Evolutionary conservation across 1,140 invertebrate genomes (phyloP), one percentile per base, ranked within the genome.

Genomic region (Bombus consobrinus): DNA sequence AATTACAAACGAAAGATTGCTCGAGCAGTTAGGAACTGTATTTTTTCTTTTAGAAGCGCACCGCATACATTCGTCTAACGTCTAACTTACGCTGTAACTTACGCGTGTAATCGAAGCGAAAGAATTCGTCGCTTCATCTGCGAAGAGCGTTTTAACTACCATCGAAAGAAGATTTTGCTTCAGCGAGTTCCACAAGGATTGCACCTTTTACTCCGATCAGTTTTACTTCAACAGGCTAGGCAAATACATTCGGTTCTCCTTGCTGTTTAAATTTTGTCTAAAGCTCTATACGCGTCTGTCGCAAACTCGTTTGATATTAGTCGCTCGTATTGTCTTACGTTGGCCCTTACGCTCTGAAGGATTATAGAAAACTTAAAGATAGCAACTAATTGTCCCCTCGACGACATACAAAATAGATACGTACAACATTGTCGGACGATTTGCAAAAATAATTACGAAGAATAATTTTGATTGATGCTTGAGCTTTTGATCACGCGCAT

Each of bases 401-500:
- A 32, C 13, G 34, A 15, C 22, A 5, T 28, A 68, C 34, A 83
- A 39, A 68, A 2, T 53, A 22, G 59, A 22, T 12, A 34, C 66
- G 22, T 18, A 25, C 10, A 13, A 37, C 37, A 47, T 22, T 18
- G 69, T 3, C 28, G n/a, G 53, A 62, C 83, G 43, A 25, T 39
- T 47, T 80, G 83, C 72, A 72, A 72, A 85, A 73, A 72, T 59
- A 80, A 79, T 57, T 47, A 80, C 9, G 5, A 72, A n/a, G 9
- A 34, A 34, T 62, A 41, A 80, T 85, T 85, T 85, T 85, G 77
- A 85, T 85, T 53, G 39, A 47, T 22, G 32, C 25, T 59, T 22
- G n/a, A 28, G 59, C 41, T 41, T 78, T 41, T 22, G 66, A 72
- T 93, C 88, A 93, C 62, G 90, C 88, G 85, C 92, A 93, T 87